A percentile compares a stretch with the other conserved stretches of the same genome.
Evolutionary conservation across 2,888 invertebrate genomes (phyloP).

Genomic region (Lithophane leautieri): DNA sequence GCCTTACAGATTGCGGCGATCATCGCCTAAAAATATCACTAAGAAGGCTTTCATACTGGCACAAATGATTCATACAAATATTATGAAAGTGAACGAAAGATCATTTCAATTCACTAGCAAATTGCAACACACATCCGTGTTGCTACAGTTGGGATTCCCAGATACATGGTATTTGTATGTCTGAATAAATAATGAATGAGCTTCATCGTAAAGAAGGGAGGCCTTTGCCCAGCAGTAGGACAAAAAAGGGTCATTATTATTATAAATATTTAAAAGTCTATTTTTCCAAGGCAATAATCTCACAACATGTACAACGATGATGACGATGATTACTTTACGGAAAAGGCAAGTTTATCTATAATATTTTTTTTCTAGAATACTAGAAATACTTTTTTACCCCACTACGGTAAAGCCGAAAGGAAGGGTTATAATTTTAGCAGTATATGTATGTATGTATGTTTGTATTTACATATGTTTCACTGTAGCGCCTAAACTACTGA

Average conservation of each 20-base stretch:
- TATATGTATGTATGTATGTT: too few relatives aligned
- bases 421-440: too few relatives aligned
- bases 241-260: not conserved
- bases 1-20: not conserved
- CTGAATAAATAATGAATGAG: constrained; percentile 7
- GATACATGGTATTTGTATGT: not conserved
- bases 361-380: too few relatives aligned
- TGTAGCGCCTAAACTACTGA: too few relatives aligned
- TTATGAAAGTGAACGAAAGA: constrained; percentile 41
- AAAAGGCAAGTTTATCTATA: too few relatives aligned
- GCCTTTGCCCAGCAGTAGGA: not conserved
- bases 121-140: constrained; percentile 26
- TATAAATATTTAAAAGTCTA: too few relatives aligned
- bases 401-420: too few relatives aligned
- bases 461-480: too few relatives aligned
- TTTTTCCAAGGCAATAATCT: too few relatives aligned
- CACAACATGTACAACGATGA: too few relatives aligned
- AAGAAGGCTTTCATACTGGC: constrained; percentile 15
- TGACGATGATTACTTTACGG: too few relatives aligned
- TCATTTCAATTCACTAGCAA: not conserved
- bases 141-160: constrained; percentile 29
- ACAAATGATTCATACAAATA: constrained; percentile 49
- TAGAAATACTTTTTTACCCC: too few relatives aligned
- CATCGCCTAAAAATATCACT: not conserved
- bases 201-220: not conserved